Base-by-base conservation (phyloP, 2,113 vertebrate genomes). In the Onychostoma macrolepis region DNA sequence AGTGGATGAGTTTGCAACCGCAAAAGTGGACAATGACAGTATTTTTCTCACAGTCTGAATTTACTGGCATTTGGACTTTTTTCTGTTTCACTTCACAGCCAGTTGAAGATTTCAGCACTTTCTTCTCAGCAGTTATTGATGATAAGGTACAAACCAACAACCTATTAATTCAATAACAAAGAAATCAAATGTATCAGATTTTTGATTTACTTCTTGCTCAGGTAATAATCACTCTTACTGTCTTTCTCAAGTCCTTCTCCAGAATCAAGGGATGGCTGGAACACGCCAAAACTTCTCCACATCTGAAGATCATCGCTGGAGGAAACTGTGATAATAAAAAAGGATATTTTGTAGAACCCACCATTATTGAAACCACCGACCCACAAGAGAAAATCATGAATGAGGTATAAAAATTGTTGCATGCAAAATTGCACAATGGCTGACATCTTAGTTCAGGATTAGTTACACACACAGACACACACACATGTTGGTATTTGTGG, bases 61-160 rank as follows among this genome's bases (percentile, higher is more conserved):
- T 53, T 53, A 21, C 19, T 53, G 15, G 5, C 50, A 53, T 21
- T 53, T 53, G 21, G 17, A 53, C 50, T 53, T 53, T 72, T 38
- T 78, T 71, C 58, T 88, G 75, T 91, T 43, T 87, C 17, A 24
- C 30, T 84, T 86, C 9, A 0, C 93, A 99, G 98, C 98, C 98
- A 0, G 91, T 95, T 1, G 95, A 97, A 79, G 97, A 99, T 86
- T 97, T 97, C 0, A 92, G 93, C 83, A 96, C 96, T 0, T 99
- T 98, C 89, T 96, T 98, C 92, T 99, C 98, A 0, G 98, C 98
- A 0, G 98, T 99, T 72, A 99, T 99, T 1, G 98, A 99, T 50
- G 94, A 96, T 83, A 99, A 98, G 96, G 98, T 98, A 92, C 21
- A 78, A 83, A 56, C 11, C 3, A 71, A 30, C n/a, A 4, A 1